A percentile compares a stretch with the other conserved stretches of the same genome.
Conservation (phyloP, 1,140 invertebrate genomes). For the Caenorhabditis inopinata region DNA sequence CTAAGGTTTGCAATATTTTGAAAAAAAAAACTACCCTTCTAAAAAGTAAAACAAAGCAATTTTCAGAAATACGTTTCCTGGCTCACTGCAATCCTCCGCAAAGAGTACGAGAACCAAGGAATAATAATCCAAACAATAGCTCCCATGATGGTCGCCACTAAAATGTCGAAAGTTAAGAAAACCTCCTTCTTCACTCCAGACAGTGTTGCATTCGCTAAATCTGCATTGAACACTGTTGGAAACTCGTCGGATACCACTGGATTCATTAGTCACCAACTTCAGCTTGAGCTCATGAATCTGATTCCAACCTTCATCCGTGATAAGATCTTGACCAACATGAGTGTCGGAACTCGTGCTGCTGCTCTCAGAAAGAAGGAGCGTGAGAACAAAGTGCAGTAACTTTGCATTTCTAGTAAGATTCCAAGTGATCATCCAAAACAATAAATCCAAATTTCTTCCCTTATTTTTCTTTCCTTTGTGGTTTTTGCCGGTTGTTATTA, state of each 20-base stretch:
- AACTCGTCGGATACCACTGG: slow-evolving; percentile 58
- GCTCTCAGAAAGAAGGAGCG: slow-evolving; percentile 61
- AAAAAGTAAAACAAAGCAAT: background rate
- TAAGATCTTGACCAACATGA: slow-evolving; percentile 53
- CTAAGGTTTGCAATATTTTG: slow-evolving; percentile 54
- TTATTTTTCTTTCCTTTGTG: background rate
- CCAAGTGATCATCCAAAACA: background rate
- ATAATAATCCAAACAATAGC: slow-evolving; percentile 56
- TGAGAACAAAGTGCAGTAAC: slow-evolving; percentile 50
- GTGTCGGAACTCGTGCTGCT: slow-evolving; percentile 55
- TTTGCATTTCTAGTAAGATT: too few relatives aligned
- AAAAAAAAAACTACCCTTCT: background rate
- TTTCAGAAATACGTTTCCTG: slow-evolving; percentile 56
- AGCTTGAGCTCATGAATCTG: slow-evolving; percentile 52
- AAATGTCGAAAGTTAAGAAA: slow-evolving; percentile 59
- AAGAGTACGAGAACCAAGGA: slow-evolving; percentile 56
- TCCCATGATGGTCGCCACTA: slow-evolving; percentile 65
- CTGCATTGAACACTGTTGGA: slow-evolving; percentile 59
- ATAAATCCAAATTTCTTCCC: background rate
- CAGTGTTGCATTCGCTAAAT: slow-evolving; percentile 51
- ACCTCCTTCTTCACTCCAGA: slow-evolving; percentile 58
- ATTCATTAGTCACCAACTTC: slow-evolving; percentile 62
- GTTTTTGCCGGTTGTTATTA: background rate
- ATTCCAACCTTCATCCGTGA: slow-evolving; percentile 54
- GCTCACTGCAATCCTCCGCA: slow-evolving; percentile 53